phyloP scores from a whole-genome alignment of 2,888 invertebrate species.

The Amblyteles armatorius region DNA sequence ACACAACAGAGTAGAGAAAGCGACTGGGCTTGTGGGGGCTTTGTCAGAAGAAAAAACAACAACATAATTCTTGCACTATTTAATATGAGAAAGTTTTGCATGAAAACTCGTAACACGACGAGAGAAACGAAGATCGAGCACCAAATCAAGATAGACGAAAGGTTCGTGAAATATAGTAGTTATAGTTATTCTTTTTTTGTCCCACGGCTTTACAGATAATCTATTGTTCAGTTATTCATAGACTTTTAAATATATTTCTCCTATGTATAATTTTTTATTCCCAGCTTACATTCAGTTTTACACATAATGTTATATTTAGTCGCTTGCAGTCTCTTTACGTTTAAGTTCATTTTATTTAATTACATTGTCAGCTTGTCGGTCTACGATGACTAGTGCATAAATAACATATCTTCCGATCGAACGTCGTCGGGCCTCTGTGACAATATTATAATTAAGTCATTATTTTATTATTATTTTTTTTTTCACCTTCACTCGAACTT shows the following conservation, averaged over 20 bases:
- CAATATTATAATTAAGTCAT: constrained; percentile 25
- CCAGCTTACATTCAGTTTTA: constrained; percentile 73
- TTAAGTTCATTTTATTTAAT: constrained; percentile 56
- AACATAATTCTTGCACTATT: constrained; percentile 17
- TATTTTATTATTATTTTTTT: constrained; percentile 17
- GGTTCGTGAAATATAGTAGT: constrained; percentile 16
- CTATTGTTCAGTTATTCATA: constrained; percentile 25
- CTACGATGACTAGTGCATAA: constrained; percentile 39
- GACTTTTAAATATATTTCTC: constrained; percentile 45
- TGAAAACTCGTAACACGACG: background rate
- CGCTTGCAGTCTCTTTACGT: constrained; percentile 61
- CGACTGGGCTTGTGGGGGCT: constrained; percentile 46
- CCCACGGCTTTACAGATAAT: constrained; percentile 17
- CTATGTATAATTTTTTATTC: constrained; percentile 67
- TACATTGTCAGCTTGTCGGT: constrained; percentile 58
- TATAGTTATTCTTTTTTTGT: constrained; percentile 21
- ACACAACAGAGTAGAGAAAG: constrained; percentile 19
- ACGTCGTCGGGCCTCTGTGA: constrained; percentile 57
- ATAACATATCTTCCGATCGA: constrained; percentile 28
- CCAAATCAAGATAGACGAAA: constrained; percentile 29
- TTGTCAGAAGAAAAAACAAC: background rate
- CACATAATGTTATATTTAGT: constrained; percentile 67
- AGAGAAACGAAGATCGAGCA: constrained; percentile 28
- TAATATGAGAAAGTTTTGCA: background rate
- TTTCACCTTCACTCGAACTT: constrained; percentile 8